Conservation (phyloP, 2,113 vertebrate genomes). For the Prunella fulvescens region DNA sequence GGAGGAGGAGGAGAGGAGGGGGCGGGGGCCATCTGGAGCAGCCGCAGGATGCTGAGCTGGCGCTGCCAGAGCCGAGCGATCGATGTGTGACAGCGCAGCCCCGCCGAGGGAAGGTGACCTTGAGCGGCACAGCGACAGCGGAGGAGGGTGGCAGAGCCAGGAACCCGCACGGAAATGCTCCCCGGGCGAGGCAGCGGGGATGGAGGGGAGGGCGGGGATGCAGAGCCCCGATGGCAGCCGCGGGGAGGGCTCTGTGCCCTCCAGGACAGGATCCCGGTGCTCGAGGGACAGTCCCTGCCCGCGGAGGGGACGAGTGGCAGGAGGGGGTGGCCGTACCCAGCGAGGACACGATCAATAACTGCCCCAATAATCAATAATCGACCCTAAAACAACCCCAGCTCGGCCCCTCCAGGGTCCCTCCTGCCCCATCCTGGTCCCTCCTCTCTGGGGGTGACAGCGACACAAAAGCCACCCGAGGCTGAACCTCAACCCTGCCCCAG, state of each 20-base stretch:
- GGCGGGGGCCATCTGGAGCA: background rate
- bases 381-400: background rate
- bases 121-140: background rate
- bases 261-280: background rate
- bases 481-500: fast-evolving
- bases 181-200: background rate
- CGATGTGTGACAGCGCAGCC: slow-evolving; percentile 19
- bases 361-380: background rate
- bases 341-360: background rate
- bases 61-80: slow-evolving; percentile 32
- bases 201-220: background rate
- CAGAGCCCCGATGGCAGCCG: background rate
- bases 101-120: slow-evolving; percentile 52
- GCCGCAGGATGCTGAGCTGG: slow-evolving; percentile 36
- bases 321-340: background rate
- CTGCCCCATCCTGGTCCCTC: background rate
- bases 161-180: background rate
- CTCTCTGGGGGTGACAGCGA: background rate
- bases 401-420: background rate
- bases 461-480: background rate
- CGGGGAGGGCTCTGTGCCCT: background rate
- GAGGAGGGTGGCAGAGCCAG: background rate
- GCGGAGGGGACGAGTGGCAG: fast-evolving
- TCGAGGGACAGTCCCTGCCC: fast-evolving
- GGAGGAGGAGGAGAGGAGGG: background rate